Evolutionary conservation across 2,113 vertebrate species (phyloP).

Genomic region (Mormoops blainvillei): DNA sequence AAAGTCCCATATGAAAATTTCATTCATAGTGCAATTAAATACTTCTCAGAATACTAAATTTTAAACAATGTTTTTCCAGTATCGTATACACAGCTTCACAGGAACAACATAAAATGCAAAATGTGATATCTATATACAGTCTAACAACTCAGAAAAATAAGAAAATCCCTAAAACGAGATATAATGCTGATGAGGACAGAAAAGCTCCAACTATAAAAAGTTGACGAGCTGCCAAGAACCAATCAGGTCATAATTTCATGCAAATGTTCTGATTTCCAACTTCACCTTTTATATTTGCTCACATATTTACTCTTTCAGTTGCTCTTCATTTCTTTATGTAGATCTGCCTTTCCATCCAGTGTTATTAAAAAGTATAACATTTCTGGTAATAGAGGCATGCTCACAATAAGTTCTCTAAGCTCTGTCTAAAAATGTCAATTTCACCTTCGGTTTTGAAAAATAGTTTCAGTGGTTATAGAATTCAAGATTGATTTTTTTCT

Average conservation of each 20-base stretch:
- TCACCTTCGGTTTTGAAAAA: background rate
- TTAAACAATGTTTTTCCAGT: background rate
- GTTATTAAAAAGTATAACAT: background rate
- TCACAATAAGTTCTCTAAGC: background rate
- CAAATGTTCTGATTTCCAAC: background rate
- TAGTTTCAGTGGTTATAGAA: background rate
- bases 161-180: background rate
- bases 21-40: background rate
- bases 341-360: background rate
- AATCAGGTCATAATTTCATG: background rate
- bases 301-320: background rate
- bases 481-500: background rate
- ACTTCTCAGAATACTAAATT: constrained; percentile 31
- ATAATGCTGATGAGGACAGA: background rate
- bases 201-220: background rate
- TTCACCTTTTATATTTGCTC: background rate
- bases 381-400: background rate
- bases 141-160: background rate
- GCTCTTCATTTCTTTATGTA: background rate
- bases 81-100: background rate
- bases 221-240: background rate
- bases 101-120: constrained; percentile 14
- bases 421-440: background rate
- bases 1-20: background rate
- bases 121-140: background rate